Conservation (phyloP, 2,888 invertebrate species). For the Leptinotarsa juncta region DNA sequence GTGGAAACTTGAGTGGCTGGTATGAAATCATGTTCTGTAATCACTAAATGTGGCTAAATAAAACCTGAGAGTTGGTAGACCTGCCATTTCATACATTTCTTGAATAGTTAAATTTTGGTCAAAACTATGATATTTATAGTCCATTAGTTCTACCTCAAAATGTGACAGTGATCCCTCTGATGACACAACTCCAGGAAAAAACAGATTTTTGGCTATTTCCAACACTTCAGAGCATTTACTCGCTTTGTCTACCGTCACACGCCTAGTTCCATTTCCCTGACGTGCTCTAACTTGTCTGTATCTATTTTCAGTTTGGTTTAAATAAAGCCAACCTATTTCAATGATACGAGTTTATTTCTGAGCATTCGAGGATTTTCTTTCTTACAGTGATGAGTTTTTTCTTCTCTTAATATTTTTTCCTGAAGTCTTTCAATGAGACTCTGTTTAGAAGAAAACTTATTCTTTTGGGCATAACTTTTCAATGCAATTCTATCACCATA, state of each 20-base stretch:
- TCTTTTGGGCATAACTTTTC: slow-evolving; percentile 10
- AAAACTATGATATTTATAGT: slow-evolving; percentile 24
- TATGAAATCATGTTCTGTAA: slow-evolving; percentile 1
- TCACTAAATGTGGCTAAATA: slow-evolving; percentile 3
- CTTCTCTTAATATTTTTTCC: slow-evolving; percentile 1
- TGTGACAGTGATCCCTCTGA: slow-evolving; percentile 10
- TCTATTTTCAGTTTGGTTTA: slow-evolving; percentile 16
- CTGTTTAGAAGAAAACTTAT: slow-evolving; percentile 14
- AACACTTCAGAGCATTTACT: slow-evolving; percentile 17
- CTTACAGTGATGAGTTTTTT: neutral
- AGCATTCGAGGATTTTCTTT: neutral
- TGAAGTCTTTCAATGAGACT: slow-evolving; percentile 25
- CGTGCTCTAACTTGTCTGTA: slow-evolving; percentile 17
- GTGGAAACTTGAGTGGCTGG: neutral
- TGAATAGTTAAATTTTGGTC: slow-evolving; percentile 22
- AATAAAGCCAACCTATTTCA: slow-evolving; percentile 25
- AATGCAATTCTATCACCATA: slow-evolving; percentile 6
- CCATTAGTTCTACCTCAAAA: slow-evolving; percentile 22
- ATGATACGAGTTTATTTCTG: slow-evolving; percentile 21
- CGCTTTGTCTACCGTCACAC: slow-evolving; percentile 11
- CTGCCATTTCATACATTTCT: slow-evolving; percentile 27
- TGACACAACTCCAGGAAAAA: slow-evolving; percentile 27
- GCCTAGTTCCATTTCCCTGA: slow-evolving; percentile 22
- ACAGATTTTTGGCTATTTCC: slow-evolving; percentile 23
- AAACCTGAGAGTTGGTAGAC: slow-evolving; percentile 23